phyloP scores from a whole-genome alignment of 2,888 invertebrate genomes.

The Acrobasis repandana region DNA sequence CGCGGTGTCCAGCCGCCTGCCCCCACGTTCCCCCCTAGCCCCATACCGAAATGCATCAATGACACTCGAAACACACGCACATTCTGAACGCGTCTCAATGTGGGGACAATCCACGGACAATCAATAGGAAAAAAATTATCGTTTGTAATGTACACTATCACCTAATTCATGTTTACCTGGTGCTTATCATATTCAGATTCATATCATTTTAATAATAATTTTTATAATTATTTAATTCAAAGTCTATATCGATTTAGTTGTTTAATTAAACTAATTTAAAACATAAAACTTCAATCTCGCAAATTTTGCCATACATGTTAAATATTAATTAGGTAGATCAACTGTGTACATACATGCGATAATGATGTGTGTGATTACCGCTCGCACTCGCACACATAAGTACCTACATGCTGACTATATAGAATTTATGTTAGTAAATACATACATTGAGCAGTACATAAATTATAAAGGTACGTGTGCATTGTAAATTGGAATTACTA shows the following conservation, averaged over 20 bases:
- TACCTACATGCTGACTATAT: conserved; percentile 25
- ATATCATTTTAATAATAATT: background rate
- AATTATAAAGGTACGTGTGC: conserved; percentile 30
- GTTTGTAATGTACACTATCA: conserved; percentile 38
- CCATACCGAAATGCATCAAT: conserved; percentile 82
- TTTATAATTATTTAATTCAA: background rate
- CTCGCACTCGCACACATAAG: conserved; percentile 40
- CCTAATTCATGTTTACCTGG: conserved; percentile 33
- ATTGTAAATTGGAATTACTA: conserved; percentile 9
- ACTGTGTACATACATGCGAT: conserved; percentile 59
- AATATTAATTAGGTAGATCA: conserved; percentile 62
- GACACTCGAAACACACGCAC: conserved; percentile 78
- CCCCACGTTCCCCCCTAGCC: conserved; percentile 57
- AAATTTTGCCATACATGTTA: conserved; percentile 22
- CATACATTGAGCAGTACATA: conserved; percentile 34
- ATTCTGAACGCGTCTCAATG: conserved; percentile 61
- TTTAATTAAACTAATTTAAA: background rate
- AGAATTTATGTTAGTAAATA: conserved; percentile 28
- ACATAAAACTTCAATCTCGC: background rate
- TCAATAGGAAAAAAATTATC: conserved; percentile 56
- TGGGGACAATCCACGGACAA: conserved; percentile 68
- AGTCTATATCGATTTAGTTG: background rate
- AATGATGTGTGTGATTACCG: conserved; percentile 60
- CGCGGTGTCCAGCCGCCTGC: conserved; percentile 58
- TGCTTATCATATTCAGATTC: no score